Base-by-base conservation (phyloP, 2,888 invertebrate species). In the Clivina fossor region DNA sequence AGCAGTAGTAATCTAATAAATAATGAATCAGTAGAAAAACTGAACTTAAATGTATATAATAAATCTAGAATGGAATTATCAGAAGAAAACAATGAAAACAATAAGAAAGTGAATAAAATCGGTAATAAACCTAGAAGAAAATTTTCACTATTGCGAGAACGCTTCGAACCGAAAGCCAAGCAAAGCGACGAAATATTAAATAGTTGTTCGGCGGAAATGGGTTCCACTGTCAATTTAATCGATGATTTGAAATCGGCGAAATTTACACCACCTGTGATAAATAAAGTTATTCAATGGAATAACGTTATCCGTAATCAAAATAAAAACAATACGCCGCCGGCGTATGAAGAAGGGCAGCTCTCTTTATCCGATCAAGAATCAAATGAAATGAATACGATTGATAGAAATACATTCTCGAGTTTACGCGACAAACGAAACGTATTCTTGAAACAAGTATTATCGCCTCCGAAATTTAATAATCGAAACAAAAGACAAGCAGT, bases 381-480 rank as follows among this genome's bases (percentile, higher is more conserved):
- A 22, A 28, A 19, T 28, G 57, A 40, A 50, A 54, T 16, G 19
- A 43, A 3, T 24, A 7, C 18, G 40, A 35, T 26, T 48, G 44
- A 48, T 44, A 55, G 19, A 48, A 61, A 5, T 65, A 63, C 4
- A 60, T 59, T 26, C 13, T 74, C 72, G 64, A 75, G 72, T 61
- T 66, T 78, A 11, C 79, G 76, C 60, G 80, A 81, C 50, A 80
- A 78, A 62, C 71, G 77, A 62, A 77, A 77, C 56, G 64, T 80
- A 60, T 80, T 81, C 67, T 72, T 80, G 67, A 80, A 80, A 66
- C 80, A 81, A 72, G 80, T 80, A 51, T 69, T 80, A 58, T 80
- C 76, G 59, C 80, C 80, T 41, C 79, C 81, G 53, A 80, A 79
- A 71, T 77, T 80, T 60, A 78, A 78, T 60, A 68, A 63, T 8